Conservation (phyloP, 2,113 vertebrate genomes). For the Passer montanus region DNA sequence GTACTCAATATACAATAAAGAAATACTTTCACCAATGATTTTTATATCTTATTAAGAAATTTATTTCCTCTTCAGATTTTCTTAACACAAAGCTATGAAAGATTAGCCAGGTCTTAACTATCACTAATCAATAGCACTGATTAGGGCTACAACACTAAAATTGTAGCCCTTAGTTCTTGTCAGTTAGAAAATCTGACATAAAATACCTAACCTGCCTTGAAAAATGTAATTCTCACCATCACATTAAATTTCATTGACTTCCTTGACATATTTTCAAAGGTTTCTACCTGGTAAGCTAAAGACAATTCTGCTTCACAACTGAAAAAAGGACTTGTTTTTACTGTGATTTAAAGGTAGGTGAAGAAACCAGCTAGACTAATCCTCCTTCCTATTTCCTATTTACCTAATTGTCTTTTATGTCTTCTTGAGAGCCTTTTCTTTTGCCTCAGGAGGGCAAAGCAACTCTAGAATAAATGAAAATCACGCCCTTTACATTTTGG, state of each 20-base stretch:
- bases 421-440: neutral
- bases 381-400: neutral
- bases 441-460: neutral
- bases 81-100: neutral
- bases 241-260: neutral
- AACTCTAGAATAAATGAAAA: neutral
- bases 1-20: slow-evolving; percentile 33
- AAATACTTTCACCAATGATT: neutral
- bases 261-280: neutral
- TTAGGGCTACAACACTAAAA: neutral
- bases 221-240: neutral
- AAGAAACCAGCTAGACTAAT: neutral
- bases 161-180: slow-evolving; percentile 18
- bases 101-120: neutral
- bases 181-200: neutral
- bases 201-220: neutral
- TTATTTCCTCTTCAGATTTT: neutral
- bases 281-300: neutral
- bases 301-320: neutral
- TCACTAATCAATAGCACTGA: slow-evolving; percentile 19
- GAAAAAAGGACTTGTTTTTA: neutral
- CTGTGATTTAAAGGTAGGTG: neutral
- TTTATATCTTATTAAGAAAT: neutral
- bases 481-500: neutral
- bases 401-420: neutral